Base-by-base conservation (phyloP, 2,888 invertebrate genomes). In the Amphiduros pacificus region DNA sequence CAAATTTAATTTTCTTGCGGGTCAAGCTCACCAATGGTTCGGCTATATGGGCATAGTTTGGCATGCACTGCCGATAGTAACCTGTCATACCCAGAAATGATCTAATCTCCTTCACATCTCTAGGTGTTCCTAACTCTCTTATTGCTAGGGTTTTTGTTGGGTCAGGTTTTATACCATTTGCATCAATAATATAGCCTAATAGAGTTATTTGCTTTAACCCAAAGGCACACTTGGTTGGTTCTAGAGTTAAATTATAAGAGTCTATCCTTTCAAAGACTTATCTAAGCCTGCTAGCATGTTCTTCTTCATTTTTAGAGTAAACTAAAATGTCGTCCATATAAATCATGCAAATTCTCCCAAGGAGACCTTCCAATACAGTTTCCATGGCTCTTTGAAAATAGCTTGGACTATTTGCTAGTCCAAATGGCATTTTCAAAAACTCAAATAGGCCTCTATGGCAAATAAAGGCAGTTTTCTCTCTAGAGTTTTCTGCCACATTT, bases 241-340 rank as follows among this genome's bases (percentile, higher is more conserved):
- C 55, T 1, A 71, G 29, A 1, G 32, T 59, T 3, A 69, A 28
- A 20, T 49, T 59, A 17, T 48, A 54, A 4, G 41, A 24, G 14
- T 28, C 11, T 20, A 71, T 31, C 14, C 49, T 48, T 6, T 54
- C 52, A 14, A 68, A 40, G 2, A 69, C 62, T 20, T 20, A 22
- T 48, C 27, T 17, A 17, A 67, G 31, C 32, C 61, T 28, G 2
- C 5, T 29, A 14, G 31, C 41, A 31, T 67, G 67, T 27, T 56
- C 60, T 27, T 49, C 54, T 14, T 41, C 29, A 14, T 22, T 32
- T 14, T 24, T 24, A 2, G 60, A 55, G 26, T 32, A 63, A 17
- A 67, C 52, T 1, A 67, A 52, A 32, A 67, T 56, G 32, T 67
- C 63, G 27, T 67, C 67, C 11, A 66, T n/a, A 44, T 66, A 66